These are phyloP conservation scores for Endotricha flammealis DNA, from an alignment of 2,888 invertebrate genomes.

Conservation along the genomic window DNA sequence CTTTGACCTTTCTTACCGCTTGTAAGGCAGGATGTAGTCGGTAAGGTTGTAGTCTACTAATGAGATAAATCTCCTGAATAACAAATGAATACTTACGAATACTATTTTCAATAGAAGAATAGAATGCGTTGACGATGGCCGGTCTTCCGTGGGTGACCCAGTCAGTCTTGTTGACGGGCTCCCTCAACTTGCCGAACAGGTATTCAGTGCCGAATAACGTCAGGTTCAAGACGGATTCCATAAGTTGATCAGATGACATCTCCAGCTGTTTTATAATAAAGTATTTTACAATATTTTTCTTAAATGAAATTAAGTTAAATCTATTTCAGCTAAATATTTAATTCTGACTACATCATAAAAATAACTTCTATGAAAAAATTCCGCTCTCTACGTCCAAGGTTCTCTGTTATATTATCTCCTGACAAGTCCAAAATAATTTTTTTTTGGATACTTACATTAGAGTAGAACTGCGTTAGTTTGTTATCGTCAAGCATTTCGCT, in stretches of 20 bases:
- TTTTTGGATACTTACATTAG: slow-evolving; percentile 79
- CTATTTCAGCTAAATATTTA: no score
- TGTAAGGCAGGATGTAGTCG: no score
- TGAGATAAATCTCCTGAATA: no score
- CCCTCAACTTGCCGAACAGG: slow-evolving; percentile 85
- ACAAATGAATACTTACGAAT: slow-evolving; percentile 83
- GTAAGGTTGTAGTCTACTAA: no score
- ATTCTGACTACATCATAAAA: no score
- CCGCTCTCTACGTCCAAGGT: no score
- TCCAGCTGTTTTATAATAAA: slow-evolving; percentile 74
- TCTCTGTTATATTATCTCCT: no score
- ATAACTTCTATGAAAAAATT: no score
- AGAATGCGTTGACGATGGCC: slow-evolving; percentile 91
- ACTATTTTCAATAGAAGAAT: slow-evolving; percentile 90
- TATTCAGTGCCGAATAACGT: slow-evolving; percentile 89
- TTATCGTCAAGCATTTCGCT: slow-evolving; percentile 90
- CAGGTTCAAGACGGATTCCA: slow-evolving; percentile 86
- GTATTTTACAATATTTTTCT: no score
- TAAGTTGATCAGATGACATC: slow-evolving; percentile 82
- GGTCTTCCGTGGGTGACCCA: slow-evolving; percentile 91
- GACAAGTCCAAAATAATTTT: no score
- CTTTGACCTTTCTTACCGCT: no score
- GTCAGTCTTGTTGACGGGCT: slow-evolving; percentile 90
- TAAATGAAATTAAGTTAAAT: no score
- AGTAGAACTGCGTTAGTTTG: slow-evolving; percentile 88